Evolutionary conservation across 1,140 invertebrate genomes (phyloP).

Genomic region (Musca domestica): DNA sequence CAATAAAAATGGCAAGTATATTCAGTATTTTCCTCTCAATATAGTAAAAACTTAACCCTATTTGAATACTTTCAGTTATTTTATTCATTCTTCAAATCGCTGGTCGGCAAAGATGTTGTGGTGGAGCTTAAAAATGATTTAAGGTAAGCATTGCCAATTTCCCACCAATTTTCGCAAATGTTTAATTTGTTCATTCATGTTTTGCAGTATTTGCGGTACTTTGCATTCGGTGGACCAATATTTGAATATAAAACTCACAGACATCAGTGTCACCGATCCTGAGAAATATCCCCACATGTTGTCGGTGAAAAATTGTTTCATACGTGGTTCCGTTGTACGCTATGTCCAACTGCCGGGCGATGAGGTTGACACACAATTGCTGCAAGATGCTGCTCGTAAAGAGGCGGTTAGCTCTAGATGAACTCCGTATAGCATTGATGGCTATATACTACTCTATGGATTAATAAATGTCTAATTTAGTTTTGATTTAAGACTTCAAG

Average conservation of each 20-base stretch:
- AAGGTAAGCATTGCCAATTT: conserved; percentile 62
- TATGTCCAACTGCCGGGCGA: conserved; percentile 98
- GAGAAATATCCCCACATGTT: conserved; percentile 99
- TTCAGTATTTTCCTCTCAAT: background rate
- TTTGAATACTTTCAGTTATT: conserved; percentile 66
- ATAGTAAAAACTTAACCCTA: background rate
- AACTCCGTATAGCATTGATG: conserved; percentile 24
- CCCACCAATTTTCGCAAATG: background rate
- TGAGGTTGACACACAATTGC: conserved; percentile 95
- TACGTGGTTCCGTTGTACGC: conserved; percentile 97
- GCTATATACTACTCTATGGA: background rate
- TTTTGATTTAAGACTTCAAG: background rate
- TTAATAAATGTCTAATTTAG: background rate
- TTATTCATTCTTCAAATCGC: conserved; percentile 99
- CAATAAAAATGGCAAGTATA: background rate
- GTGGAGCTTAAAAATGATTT: conserved; percentile 99
- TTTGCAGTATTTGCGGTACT: conserved; percentile 92
- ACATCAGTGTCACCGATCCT: conserved; percentile 95
- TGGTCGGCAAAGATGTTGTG: conserved; percentile 98
- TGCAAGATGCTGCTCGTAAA: conserved; percentile 97
- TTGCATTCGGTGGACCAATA: conserved; percentile 99
- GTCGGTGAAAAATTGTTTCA: conserved; percentile 99
- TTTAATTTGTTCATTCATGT: conserved; percentile 2
- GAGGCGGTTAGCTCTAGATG: conserved; percentile 83
- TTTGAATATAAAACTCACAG: conserved; percentile 96